Evolutionary conservation across 2,113 vertebrate genomes (phyloP).

Genomic region (Gorsachius goisagi): DNA sequence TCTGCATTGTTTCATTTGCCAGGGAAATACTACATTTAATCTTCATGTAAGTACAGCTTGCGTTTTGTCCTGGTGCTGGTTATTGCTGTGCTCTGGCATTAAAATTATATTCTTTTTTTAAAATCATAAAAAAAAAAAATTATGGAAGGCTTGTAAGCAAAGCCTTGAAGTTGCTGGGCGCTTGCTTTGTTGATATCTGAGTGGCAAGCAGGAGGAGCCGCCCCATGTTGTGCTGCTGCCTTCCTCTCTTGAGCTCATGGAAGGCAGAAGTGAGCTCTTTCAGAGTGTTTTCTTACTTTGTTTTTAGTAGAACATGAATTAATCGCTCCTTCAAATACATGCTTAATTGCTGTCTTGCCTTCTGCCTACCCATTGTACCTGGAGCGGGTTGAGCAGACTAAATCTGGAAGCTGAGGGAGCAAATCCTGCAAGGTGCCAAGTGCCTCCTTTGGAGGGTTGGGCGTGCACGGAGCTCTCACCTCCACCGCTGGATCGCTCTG

Average conservation of each 20-base stretch:
- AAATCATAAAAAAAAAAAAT: not conserved
- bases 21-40: not conserved
- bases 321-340: not conserved
- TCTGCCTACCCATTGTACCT: not conserved
- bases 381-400: not conserved
- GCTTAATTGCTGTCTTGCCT: not conserved
- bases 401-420: not conserved
- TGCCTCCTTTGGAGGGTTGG: not conserved
- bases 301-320: not conserved
- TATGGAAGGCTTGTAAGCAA: not conserved
- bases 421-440: not conserved
- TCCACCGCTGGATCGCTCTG: accelerated
- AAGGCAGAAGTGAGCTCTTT: not conserved
- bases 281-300: not conserved
- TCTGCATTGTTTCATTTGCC: not conserved
- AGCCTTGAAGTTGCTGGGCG: not conserved
- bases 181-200: not conserved
- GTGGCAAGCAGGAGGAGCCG: not conserved
- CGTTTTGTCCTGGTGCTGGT: not conserved
- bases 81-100: accelerated
- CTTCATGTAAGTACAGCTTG: not conserved
- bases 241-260: not conserved
- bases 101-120: accelerated
- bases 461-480: accelerated
- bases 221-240: not conserved